Evolutionary conservation across 2,797 vertebrate species (phyloP).

Genomic region (Austrolebias charrua): DNA sequence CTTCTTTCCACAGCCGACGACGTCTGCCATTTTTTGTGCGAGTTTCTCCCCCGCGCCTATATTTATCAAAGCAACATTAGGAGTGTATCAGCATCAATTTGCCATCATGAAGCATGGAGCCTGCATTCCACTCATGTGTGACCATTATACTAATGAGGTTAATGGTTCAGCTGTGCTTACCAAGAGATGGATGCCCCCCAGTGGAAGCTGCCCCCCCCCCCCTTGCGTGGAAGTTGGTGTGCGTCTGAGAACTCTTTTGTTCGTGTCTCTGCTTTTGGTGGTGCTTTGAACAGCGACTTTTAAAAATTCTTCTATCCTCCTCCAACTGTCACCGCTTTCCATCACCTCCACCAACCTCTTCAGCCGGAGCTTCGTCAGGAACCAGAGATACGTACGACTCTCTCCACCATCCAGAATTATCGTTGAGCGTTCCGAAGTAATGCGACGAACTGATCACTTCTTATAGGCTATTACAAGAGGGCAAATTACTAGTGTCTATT

Average conservation of each 20-base stretch:
- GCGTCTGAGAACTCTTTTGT: slow-evolving; percentile 28
- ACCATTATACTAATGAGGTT: slow-evolving; percentile 82
- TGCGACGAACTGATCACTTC: slow-evolving; percentile 74
- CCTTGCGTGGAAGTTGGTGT: slow-evolving; percentile 14
- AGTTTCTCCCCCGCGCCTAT: slow-evolving; percentile 64
- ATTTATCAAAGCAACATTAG: slow-evolving; percentile 80
- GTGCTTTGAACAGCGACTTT: background rate
- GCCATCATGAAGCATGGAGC: slow-evolving; percentile 77
- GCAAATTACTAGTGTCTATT: slow-evolving; percentile 75
- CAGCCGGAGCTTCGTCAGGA: slow-evolving; percentile 43
- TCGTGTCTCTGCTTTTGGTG: slow-evolving; percentile 35
- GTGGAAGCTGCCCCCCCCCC: slow-evolving; percentile 68
- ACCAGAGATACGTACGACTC: slow-evolving; percentile 41
- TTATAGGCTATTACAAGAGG: slow-evolving; percentile 70
- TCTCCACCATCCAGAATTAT: slow-evolving; percentile 61
- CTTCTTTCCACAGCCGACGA: slow-evolving; percentile 73
- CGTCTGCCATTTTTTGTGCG: slow-evolving; percentile 58
- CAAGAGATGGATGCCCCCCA: slow-evolving; percentile 80
- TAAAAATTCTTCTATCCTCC: background rate
- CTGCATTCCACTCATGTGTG: slow-evolving; percentile 79
- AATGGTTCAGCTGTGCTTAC: slow-evolving; percentile 83
- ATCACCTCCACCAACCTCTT: slow-evolving; percentile 12
- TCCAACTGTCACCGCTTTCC: background rate
- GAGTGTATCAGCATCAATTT: slow-evolving; percentile 81
- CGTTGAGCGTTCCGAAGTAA: slow-evolving; percentile 77